These are phyloP conservation scores for Calephelis virginiensis DNA, from an alignment of 1,140 invertebrate genomes.

Conservation along the genomic window DNA sequence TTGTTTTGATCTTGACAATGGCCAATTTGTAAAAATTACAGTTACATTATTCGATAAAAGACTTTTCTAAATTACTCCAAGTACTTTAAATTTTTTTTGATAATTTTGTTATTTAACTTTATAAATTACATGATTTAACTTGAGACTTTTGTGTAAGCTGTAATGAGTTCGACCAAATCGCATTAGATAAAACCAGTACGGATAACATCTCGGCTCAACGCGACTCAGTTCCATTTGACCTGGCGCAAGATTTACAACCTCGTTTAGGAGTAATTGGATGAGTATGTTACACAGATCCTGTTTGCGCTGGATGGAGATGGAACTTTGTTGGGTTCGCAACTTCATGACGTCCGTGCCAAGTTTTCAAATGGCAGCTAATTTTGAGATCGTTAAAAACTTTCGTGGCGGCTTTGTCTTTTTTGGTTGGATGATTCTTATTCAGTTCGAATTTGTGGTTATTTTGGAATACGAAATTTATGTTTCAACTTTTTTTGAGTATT, in stretches of 20 bases:
- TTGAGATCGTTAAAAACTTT: conserved; percentile 20
- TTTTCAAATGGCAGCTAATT: conserved; percentile 19
- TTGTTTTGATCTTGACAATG: too few species aligned
- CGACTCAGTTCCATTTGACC: conserved; percentile 28
- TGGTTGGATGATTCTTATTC: conserved; percentile 5
- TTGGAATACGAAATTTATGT: background rate
- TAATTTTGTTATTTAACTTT: too few species aligned
- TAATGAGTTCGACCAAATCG: too few species aligned
- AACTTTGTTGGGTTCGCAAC: conserved; percentile 30
- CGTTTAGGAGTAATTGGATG: conserved; percentile 39
- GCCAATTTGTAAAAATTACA: too few species aligned
- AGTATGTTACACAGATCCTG: conserved; percentile 33
- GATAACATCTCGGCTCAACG: conserved; percentile 7
- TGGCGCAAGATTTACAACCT: conserved; percentile 36
- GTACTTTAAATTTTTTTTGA: too few species aligned
- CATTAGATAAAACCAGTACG: conserved; percentile 3
- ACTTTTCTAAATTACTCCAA: too few species aligned
- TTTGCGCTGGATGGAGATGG: conserved; percentile 31
- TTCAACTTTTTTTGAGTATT: too few species aligned
- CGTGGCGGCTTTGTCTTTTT: conserved; percentile 13
- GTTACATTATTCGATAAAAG: too few species aligned
- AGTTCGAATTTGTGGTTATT: conserved; percentile 13
- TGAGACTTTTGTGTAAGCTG: too few species aligned
- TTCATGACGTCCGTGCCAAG: conserved; percentile 14
- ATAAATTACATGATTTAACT: too few species aligned